phyloP scores from a whole-genome alignment of 2,888 invertebrate species.

The Lamellibrachia columna region DNA sequence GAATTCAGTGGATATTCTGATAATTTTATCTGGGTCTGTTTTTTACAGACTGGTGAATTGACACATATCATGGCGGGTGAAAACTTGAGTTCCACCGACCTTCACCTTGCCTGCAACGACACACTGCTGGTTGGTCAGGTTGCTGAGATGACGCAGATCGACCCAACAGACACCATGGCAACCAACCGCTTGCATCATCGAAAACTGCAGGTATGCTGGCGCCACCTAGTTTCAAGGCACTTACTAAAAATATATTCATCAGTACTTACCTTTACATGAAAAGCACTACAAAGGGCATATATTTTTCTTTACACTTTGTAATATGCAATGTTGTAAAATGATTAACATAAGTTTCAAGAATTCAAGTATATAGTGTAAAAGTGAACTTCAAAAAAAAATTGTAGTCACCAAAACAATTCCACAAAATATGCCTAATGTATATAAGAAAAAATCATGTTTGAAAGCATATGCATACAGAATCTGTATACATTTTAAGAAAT shows the following conservation, averaged over 20 bases:
- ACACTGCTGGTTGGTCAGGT: conserved; percentile 64
- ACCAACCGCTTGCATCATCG: conserved; percentile 60
- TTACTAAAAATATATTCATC: background rate
- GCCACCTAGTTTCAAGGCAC: background rate
- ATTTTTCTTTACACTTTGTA: background rate
- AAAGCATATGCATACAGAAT: too few relatives aligned
- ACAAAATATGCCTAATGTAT: too few relatives aligned
- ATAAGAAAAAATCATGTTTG: too few relatives aligned
- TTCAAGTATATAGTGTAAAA: too few relatives aligned
- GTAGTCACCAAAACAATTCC: background rate
- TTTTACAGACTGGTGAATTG: conserved; percentile 62
- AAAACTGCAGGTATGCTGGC: conserved; percentile 58
- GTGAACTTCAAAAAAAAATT: background rate
- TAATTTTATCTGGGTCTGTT: background rate
- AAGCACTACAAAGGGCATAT: background rate
- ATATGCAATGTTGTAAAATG: background rate
- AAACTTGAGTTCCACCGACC: conserved; percentile 62
- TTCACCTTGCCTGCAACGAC: conserved; percentile 63
- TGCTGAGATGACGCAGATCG: conserved; percentile 55
- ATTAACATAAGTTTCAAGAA: background rate
- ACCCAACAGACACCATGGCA: conserved; percentile 50
- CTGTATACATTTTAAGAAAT: too few relatives aligned
- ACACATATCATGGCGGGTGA: conserved; percentile 64
- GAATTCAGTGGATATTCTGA: background rate
- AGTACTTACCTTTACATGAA: background rate